A percentile compares a stretch with the other conserved stretches of the same genome.
phyloP scores from a whole-genome alignment of 2,888 invertebrate genomes.

The Drosophila mulleri region DNA sequence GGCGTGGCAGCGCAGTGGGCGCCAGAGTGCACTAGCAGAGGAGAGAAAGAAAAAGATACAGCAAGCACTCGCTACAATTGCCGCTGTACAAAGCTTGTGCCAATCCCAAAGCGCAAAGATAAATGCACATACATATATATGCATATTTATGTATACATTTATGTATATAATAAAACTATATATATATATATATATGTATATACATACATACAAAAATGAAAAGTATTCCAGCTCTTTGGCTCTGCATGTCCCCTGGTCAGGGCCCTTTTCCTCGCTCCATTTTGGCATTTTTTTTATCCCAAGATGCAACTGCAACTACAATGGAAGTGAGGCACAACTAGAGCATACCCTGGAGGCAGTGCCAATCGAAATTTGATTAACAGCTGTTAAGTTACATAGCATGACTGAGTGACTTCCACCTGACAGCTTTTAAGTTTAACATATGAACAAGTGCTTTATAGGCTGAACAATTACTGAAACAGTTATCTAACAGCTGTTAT shows the following conservation, averaged over 20 bases:
- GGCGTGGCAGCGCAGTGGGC: slow-evolving; percentile 1
- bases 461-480: neutral
- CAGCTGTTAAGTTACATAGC: neutral
- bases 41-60: neutral
- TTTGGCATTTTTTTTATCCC: slow-evolving; percentile 10
- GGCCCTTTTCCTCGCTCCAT: neutral
- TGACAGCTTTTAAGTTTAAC: neutral
- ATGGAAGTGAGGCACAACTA: neutral
- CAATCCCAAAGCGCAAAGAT: slow-evolving; percentile 61
- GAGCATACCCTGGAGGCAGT: neutral
- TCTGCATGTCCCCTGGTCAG: neutral
- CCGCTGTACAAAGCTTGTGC: slow-evolving; percentile 17
- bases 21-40: neutral
- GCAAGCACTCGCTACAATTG: slow-evolving; percentile 25
- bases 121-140: slow-evolving; percentile 5
- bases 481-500: neutral
- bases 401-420: neutral
- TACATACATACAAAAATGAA: neutral
- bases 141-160: neutral
- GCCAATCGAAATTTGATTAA: neutral
- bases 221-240: neutral
- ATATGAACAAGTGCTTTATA: neutral
- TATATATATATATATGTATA: too few species aligned
- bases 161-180: neutral
- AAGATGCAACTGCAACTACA: slow-evolving; percentile 37